A percentile compares a stretch with the other conserved stretches of the same genome.
Evolutionary conservation across 2,113 vertebrate genomes (phyloP).

Genomic region (Benitochromis conjunctus): DNA sequence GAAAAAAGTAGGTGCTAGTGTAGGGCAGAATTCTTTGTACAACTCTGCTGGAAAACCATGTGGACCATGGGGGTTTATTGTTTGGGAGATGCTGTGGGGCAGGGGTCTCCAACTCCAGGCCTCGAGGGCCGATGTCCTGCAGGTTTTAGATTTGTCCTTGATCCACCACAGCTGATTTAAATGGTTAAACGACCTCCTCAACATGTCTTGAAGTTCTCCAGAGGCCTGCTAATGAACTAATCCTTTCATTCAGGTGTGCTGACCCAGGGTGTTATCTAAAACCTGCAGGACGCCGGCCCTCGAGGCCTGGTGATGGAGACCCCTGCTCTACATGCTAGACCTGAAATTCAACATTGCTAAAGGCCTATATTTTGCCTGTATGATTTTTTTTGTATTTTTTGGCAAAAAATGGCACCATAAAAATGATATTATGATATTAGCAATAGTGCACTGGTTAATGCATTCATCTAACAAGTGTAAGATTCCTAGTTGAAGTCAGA

Average conservation of each 20-base stretch:
- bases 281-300: too few relatives aligned
- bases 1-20: fast-evolving
- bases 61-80: background rate
- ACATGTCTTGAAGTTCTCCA: too few relatives aligned
- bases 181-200: too few relatives aligned
- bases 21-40: background rate
- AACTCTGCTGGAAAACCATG: background rate
- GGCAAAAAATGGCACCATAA: background rate
- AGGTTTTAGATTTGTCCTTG: too few relatives aligned
- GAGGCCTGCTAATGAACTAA: too few relatives aligned
- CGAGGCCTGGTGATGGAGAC: too few relatives aligned
- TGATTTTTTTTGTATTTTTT: background rate
- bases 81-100: too few relatives aligned
- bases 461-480: background rate
- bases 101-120: too few relatives aligned
- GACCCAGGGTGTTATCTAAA: too few relatives aligned
- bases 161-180: too few relatives aligned
- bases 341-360: background rate
- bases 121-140: too few relatives aligned
- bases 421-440: background rate
- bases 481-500: background rate
- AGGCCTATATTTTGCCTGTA: fast-evolving
- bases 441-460: background rate
- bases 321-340: background rate
- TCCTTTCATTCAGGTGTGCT: too few relatives aligned